These are phyloP conservation scores for Pomatostomus ruficeps DNA, from an alignment of 2,113 vertebrate species.

Conservation along the genomic window DNA sequence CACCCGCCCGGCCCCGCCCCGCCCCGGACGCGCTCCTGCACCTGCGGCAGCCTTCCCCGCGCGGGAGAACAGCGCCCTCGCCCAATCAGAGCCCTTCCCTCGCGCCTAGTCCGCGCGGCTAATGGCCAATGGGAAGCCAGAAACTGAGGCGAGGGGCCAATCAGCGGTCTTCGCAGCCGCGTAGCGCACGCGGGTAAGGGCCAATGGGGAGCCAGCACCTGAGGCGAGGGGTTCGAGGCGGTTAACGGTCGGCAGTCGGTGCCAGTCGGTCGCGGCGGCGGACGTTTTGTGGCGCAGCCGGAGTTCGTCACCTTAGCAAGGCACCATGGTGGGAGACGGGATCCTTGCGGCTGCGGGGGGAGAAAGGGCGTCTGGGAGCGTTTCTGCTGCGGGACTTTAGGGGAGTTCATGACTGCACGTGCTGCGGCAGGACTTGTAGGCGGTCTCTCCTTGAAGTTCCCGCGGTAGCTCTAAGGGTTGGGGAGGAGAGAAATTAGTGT, in stretches of 20 bases:
- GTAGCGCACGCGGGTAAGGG: background rate
- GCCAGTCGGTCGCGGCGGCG: accelerated
- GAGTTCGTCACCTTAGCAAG: background rate
- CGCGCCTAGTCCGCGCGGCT: accelerated
- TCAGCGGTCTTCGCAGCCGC: background rate
- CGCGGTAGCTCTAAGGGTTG: too few species aligned
- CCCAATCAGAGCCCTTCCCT: background rate
- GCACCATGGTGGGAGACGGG: background rate
- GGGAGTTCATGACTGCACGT: accelerated
- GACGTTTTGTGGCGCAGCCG: accelerated
- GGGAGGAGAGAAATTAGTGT: background rate
- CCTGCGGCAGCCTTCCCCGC: accelerated
- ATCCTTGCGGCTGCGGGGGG: background rate
- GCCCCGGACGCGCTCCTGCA: accelerated
- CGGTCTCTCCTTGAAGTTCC: background rate
- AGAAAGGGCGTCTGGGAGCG: background rate
- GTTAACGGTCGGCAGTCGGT: background rate
- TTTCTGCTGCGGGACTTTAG: background rate
- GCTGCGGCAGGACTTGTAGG: background rate
- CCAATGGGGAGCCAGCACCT: background rate
- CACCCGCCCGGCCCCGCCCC: background rate
- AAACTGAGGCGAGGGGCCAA: background rate
- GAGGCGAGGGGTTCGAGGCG: background rate
- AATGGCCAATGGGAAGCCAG: background rate
- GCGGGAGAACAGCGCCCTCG: background rate